Conservation (phyloP, 2,113 vertebrate species). For the Neogobius melanostomus region DNA sequence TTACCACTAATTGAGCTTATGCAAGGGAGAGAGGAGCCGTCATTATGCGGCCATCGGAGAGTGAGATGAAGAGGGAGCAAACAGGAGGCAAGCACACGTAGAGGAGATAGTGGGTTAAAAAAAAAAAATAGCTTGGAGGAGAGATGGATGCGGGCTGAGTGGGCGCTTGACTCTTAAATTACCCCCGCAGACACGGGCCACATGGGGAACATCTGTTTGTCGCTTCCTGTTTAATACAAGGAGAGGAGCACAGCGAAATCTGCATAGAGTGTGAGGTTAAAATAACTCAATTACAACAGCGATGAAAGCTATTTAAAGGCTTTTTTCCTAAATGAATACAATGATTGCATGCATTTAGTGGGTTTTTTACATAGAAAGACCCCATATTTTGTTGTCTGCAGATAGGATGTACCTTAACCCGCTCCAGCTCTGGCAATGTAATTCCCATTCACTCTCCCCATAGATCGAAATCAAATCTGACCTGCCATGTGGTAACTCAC, state of each 20-base stretch:
- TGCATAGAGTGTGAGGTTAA: not conserved
- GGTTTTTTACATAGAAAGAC: too few relatives aligned
- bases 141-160: constrained; percentile 9
- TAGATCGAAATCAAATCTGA: too few relatives aligned
- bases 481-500: too few relatives aligned
- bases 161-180: constrained; percentile 19
- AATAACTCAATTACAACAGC: not conserved
- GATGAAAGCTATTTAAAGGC: too few relatives aligned
- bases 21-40: constrained; percentile 44
- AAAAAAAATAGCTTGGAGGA: constrained; percentile 10
- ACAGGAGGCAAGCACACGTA: not conserved
- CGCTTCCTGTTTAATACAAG: constrained; percentile 10
- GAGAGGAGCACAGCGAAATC: not conserved
- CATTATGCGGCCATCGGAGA: constrained; percentile 52
- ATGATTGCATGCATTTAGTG: too few relatives aligned
- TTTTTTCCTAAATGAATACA: too few relatives aligned
- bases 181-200: not conserved
- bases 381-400: too few relatives aligned
- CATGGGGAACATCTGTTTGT: constrained; percentile 11
- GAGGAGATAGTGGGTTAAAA: constrained; percentile 6
- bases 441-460: too few relatives aligned
- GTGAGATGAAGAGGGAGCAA: constrained; percentile 10
- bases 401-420: too few relatives aligned
- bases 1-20: constrained; percentile 70
- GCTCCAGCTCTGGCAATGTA: too few relatives aligned